Evolutionary conservation across 2,888 invertebrate genomes (phyloP).

Genomic region (Dynastes hyllus): DNA sequence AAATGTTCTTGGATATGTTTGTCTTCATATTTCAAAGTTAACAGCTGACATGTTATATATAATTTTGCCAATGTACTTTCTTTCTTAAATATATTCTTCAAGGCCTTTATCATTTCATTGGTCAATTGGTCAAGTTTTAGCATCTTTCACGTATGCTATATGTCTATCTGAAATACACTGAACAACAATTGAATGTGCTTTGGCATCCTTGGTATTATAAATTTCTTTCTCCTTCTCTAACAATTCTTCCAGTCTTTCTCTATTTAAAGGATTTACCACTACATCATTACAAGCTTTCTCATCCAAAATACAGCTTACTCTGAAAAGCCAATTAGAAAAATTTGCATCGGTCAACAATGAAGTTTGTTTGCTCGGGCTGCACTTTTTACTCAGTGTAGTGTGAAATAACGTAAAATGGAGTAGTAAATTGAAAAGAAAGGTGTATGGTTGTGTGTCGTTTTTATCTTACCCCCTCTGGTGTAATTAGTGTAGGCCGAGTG

Average conservation of each 20-base stretch:
- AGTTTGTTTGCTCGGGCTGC: too few species aligned
- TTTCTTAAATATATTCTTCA: constrained; percentile 27
- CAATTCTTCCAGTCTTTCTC: not conserved
- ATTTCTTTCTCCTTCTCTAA: constrained; percentile 13
- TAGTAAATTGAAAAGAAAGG: too few species aligned
- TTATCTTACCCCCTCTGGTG: too few species aligned
- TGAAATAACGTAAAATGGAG: too few species aligned
- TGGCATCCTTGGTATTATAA: constrained; percentile 9
- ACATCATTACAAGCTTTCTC: constrained; percentile 25
- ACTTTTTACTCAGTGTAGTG: too few species aligned
- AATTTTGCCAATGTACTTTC: constrained; percentile 22
- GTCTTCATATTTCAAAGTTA: constrained; percentile 27
- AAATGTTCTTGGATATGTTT: constrained; percentile 54
- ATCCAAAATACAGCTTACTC: constrained; percentile 22
- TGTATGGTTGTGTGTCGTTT: too few species aligned
- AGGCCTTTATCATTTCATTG: constrained; percentile 14
- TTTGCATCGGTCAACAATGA: not conserved
- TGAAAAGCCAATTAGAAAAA: constrained; percentile 17
- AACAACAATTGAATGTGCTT: constrained; percentile 27
- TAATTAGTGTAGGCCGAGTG: too few species aligned
- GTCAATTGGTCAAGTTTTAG: not conserved
- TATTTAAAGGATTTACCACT: constrained; percentile 18
- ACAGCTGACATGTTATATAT: constrained; percentile 16
- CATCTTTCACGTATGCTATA: constrained; percentile 17
- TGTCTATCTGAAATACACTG: constrained; percentile 15